Conservation (phyloP, 2,113 vertebrate species). For the Candoia aspera region DNA sequence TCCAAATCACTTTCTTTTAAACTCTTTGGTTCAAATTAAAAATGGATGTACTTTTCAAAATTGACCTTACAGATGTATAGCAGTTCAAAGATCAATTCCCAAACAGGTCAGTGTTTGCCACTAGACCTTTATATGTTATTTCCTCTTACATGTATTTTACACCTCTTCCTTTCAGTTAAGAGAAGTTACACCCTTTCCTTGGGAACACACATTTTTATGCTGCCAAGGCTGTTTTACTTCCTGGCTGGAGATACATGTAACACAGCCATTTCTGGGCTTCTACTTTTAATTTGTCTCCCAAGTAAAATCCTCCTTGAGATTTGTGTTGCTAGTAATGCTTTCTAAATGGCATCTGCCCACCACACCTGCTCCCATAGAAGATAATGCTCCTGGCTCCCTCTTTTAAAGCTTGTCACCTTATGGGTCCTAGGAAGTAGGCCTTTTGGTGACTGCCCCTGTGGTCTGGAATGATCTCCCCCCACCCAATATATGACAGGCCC, state of each 20-base stretch:
- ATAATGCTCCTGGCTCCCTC: neutral
- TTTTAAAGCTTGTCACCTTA: neutral
- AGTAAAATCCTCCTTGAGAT: neutral
- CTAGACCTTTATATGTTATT: constrained; percentile 5
- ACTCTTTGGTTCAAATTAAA: constrained; percentile 17
- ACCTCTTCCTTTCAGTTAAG: constrained; percentile 68
- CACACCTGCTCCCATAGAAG: neutral
- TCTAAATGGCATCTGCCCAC: neutral
- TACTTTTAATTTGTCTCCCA: neutral
- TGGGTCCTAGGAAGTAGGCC: neutral
- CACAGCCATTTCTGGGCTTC: neutral
- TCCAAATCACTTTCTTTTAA: neutral
- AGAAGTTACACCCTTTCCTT: constrained; percentile 54
- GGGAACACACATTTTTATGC: constrained; percentile 19
- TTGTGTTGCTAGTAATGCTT: neutral
- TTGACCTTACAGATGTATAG: neutral
- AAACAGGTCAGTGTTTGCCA: neutral
- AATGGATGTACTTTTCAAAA: neutral
- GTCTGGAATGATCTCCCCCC: neutral
- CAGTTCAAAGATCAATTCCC: neutral
- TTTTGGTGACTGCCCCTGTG: neutral
- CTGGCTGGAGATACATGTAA: constrained; percentile 20
- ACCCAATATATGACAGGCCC: neutral
- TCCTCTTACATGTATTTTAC: constrained; percentile 71
- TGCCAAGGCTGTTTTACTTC: constrained; percentile 50